Conservation (phyloP, 2,888 invertebrate genomes). For the Scotopteryx bipunctaria region DNA sequence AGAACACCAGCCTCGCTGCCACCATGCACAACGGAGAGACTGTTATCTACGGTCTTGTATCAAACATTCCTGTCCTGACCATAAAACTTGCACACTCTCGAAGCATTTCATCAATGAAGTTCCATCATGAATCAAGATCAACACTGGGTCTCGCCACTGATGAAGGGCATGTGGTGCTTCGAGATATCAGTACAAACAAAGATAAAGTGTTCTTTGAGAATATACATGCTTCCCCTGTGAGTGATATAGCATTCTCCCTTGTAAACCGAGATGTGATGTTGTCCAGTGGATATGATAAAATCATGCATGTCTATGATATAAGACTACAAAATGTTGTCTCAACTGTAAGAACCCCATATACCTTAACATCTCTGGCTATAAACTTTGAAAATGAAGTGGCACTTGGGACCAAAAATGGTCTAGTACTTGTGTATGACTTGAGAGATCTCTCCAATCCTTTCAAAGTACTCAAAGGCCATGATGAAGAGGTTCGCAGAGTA, state of each 20-base stretch:
- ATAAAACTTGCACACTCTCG: conserved; percentile 69
- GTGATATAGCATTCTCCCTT: conserved; percentile 81
- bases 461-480: conserved; percentile 76
- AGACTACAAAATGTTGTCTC: conserved; percentile 73
- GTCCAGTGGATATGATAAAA: conserved; percentile 82
- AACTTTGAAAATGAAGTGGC: conserved; percentile 78
- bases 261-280: conserved; percentile 81
- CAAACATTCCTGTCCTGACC: conserved; percentile 73
- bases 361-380: conserved; percentile 68
- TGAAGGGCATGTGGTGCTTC: conserved; percentile 73
- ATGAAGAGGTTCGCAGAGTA: conserved; percentile 73
- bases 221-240: conserved; percentile 83
- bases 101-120: conserved; percentile 76
- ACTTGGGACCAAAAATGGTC: conserved; percentile 82
- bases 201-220: conserved; percentile 75
- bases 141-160: conserved; percentile 77
- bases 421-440: conserved; percentile 80
- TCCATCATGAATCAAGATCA: conserved; percentile 74
- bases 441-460: conserved; percentile 76
- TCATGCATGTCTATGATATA: conserved; percentile 83
- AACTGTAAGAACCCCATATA: conserved; percentile 65
- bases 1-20: conserved; percentile 76
- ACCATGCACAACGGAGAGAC: conserved; percentile 78
- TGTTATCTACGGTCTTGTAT: conserved; percentile 74
- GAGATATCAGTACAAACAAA: conserved; percentile 73